These are phyloP conservation scores for Suillia variegata DNA, from an alignment of 2,888 invertebrate genomes.

Conservation along the genomic window DNA sequence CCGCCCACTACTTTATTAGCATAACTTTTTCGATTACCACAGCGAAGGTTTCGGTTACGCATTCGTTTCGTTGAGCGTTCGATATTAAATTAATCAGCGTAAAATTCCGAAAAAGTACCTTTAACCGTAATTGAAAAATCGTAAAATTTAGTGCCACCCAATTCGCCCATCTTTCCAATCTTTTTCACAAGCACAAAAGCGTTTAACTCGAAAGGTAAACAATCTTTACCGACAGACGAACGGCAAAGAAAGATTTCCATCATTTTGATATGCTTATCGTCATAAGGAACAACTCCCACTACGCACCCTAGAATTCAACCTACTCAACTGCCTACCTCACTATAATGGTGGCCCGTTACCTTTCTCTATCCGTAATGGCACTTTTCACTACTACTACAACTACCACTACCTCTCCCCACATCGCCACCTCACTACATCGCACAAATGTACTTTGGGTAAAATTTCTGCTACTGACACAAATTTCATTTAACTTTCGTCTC, in stretches of 20 bases:
- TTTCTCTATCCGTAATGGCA: too few species aligned
- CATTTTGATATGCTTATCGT: conserved; percentile 16
- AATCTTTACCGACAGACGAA: neutral
- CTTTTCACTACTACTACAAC: too few species aligned
- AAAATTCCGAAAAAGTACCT: conserved; percentile 9
- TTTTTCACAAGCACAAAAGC: neutral
- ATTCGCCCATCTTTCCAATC: neutral
- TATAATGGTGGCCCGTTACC: neutral
- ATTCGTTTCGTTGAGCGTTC: neutral
- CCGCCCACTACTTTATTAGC: conserved; percentile 10
- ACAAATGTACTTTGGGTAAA: too few species aligned
- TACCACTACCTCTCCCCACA: too few species aligned
- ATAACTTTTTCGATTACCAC: conserved; percentile 14
- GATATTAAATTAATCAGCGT: conserved; percentile 26
- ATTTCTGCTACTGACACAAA: conserved; percentile 25
- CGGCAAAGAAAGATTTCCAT: conserved; percentile 11
- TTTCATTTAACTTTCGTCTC: conserved; percentile 36
- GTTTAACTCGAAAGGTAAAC: conserved; percentile 12
- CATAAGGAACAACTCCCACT: neutral
- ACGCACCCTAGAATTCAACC: neutral
- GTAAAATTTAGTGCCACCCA: conserved; percentile 14
- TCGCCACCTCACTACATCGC: too few species aligned
- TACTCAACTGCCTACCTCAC: neutral
- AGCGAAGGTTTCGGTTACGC: neutral
- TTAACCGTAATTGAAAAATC: conserved; percentile 23